Evolutionary conservation across 2,113 vertebrate species (phyloP).

Genomic region (Microtus richardsoni): DNA sequence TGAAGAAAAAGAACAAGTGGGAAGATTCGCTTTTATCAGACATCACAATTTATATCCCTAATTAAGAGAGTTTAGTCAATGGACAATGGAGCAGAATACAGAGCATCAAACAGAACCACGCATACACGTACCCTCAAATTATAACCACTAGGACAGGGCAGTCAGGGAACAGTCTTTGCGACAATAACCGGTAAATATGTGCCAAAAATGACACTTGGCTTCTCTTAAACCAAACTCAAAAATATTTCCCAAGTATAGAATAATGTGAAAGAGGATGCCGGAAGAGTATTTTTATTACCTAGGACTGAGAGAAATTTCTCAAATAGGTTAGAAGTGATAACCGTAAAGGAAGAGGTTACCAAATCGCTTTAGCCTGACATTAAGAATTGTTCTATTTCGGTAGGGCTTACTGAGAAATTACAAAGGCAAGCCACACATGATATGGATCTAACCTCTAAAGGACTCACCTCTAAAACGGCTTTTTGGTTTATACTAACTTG

Average conservation of each 20-base stretch:
- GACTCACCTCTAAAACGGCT: constrained; percentile 1
- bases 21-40: background rate
- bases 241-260: background rate
- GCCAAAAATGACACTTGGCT: background rate
- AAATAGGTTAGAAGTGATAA: background rate
- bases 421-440: constrained; percentile 21
- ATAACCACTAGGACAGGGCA: background rate
- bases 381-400: background rate
- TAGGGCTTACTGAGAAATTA: background rate
- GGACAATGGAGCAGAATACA: background rate
- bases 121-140: background rate
- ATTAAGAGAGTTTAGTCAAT: background rate
- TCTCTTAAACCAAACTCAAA: background rate
- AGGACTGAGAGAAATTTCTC: background rate
- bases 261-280: constrained; percentile 16
- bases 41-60: background rate
- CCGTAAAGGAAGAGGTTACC: background rate
- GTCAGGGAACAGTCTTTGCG: background rate
- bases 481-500: background rate
- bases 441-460: background rate
- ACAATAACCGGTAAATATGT: background rate
- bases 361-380: background rate
- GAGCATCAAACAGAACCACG: background rate
- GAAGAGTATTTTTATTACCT: background rate
- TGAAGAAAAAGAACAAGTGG: background rate